These are phyloP conservation scores for Puntigrus tetrazona DNA, from an alignment of 2,113 vertebrate species.

Conservation along the genomic window DNA sequence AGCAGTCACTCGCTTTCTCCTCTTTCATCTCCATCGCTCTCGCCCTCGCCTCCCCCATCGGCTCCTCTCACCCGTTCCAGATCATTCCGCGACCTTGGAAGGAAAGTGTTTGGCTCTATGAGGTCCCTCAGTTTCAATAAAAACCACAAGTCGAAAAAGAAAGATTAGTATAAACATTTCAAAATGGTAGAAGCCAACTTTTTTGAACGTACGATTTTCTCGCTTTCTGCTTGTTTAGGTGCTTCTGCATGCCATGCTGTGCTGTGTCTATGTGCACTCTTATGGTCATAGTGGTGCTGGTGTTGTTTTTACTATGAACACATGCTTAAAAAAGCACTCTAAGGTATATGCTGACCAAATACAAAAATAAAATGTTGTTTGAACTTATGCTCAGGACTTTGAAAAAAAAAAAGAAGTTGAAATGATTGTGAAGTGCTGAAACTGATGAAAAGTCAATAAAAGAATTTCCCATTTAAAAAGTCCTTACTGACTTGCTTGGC, in stretches of 20 bases:
- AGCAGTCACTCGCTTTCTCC: slow-evolving; percentile 75
- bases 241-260: slow-evolving; percentile 76
- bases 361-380: slow-evolving; percentile 67
- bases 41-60: slow-evolving; percentile 72
- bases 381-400: slow-evolving; percentile 77
- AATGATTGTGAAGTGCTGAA: slow-evolving; percentile 60
- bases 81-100: slow-evolving; percentile 80
- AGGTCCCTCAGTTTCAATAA: slow-evolving; percentile 76
- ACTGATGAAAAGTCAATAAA: slow-evolving; percentile 65
- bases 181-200: slow-evolving; percentile 33
- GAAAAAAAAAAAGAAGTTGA: slow-evolving; percentile 58
- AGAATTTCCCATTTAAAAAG: slow-evolving; percentile 43
- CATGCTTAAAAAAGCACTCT: slow-evolving; percentile 64
- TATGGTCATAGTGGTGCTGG: slow-evolving; percentile 66
- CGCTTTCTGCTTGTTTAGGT: slow-evolving; percentile 58
- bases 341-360: slow-evolving; percentile 73
- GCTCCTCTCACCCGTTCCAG: slow-evolving; percentile 74
- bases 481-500: background rate
- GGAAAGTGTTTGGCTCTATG: slow-evolving; percentile 78
- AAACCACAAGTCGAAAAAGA: slow-evolving; percentile 75
- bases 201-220: slow-evolving; percentile 21
- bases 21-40: slow-evolving; percentile 77
- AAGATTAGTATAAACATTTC: slow-evolving; percentile 55
- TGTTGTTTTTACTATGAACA: slow-evolving; percentile 65
- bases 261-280: slow-evolving; percentile 67